Percentiles rank a stretch among this genome's conserved stretches.
Conservation (phyloP, 1,140 invertebrate genomes). For the Dufourea novaeangliae region DNA sequence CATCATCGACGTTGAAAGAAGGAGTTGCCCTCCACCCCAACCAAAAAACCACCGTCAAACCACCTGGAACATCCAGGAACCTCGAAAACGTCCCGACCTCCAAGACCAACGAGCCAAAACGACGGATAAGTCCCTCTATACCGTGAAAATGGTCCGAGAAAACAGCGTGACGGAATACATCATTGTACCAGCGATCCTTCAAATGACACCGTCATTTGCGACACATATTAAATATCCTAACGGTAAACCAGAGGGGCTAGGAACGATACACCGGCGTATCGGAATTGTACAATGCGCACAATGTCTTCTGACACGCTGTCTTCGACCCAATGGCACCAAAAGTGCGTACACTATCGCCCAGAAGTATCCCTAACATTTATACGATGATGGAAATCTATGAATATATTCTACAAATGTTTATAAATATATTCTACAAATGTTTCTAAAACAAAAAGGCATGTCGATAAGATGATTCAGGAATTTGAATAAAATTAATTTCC, state of each 20-base stretch:
- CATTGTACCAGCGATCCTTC: conserved; percentile 1
- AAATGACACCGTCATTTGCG: background rate
- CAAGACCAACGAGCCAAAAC: background rate
- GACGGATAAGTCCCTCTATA: background rate
- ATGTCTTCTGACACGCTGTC: conserved; percentile 25
- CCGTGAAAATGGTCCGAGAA: background rate
- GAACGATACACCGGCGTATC: background rate
- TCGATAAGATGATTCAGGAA: no score
- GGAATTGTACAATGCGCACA: background rate
- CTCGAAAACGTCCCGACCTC: background rate
- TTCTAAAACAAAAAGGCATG: no score
- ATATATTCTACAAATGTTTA: no score
- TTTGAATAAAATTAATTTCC: no score
- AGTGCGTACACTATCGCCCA: no score
- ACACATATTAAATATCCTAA: conserved; percentile 20
- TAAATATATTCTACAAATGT: no score
- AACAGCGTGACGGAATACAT: conserved; percentile 7
- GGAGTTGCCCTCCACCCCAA: background rate
- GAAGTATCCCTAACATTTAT: no score
- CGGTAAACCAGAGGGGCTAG: conserved; percentile 1
- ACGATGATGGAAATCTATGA: no score
- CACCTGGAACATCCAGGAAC: background rate
- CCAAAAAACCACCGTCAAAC: no score
- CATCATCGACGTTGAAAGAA: no score
- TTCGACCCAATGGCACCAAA: background rate